phyloP scores from a whole-genome alignment of 1,140 invertebrate species.

The Antheraea mylitta region DNA sequence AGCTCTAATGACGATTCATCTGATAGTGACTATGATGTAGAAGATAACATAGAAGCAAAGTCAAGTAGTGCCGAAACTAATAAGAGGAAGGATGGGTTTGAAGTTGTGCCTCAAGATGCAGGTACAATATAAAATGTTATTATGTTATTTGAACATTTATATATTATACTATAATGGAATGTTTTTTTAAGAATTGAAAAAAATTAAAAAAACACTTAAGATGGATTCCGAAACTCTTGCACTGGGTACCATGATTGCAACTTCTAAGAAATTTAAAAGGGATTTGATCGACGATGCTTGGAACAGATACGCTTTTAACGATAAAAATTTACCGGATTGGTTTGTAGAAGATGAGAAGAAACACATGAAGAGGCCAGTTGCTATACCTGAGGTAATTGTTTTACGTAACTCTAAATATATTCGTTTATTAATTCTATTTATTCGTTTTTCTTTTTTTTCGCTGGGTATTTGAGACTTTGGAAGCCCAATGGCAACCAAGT shows the following conservation, averaged over 20 bases:
- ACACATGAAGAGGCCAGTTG: constrained; percentile 89
- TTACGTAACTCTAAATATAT: not conserved
- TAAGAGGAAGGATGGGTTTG: constrained; percentile 80
- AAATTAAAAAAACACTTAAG: constrained; percentile 83
- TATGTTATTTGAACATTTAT: too few species aligned
- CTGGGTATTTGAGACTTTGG: too few species aligned
- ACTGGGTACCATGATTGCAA: constrained; percentile 90
- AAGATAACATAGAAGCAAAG: constrained; percentile 63
- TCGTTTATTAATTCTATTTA: too few species aligned
- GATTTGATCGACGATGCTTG: constrained; percentile 93
- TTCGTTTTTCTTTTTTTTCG: too few species aligned
- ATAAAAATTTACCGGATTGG: constrained; percentile 96
- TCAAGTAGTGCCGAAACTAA: constrained; percentile 53
- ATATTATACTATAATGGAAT: not conserved
- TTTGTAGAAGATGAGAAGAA: constrained; percentile 96
- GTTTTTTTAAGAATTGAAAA: constrained; percentile 57
- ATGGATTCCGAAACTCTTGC: constrained; percentile 93
- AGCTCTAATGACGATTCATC: constrained; percentile 73
- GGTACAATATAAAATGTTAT: constrained; percentile 44
- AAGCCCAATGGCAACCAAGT: too few species aligned
- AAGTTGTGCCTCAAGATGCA: constrained; percentile 82
- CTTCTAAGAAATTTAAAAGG: constrained; percentile 91
- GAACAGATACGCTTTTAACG: constrained; percentile 94
- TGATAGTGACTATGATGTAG: constrained; percentile 83
- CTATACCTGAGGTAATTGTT: constrained; percentile 85